Percentiles rank a stretch among this genome's conserved stretches.
Conservation (phyloP, 2,797 vertebrate genomes). For the Sciurus carolinensis region DNA sequence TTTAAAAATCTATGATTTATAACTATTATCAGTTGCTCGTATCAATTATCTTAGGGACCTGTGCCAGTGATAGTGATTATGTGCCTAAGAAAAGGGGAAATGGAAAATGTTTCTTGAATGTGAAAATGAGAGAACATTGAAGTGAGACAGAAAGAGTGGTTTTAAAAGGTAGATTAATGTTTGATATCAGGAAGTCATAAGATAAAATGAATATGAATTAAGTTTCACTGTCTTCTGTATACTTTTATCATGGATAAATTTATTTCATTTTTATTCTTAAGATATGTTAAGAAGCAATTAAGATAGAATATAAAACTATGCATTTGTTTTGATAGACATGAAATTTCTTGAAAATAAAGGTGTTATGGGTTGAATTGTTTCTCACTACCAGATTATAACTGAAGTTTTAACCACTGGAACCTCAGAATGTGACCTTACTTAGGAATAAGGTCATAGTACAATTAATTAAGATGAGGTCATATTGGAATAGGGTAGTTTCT, state of each 20-base stretch:
- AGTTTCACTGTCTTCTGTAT: neutral
- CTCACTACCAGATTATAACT: neutral
- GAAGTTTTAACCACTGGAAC: neutral
- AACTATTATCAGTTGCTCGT: neutral
- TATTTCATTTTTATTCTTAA: neutral
- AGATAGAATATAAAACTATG: neutral
- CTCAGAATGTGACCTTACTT: neutral
- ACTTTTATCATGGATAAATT: neutral
- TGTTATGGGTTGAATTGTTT: neutral
- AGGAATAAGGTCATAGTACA: neutral
- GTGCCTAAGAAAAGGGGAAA: neutral
- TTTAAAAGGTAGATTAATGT: neutral
- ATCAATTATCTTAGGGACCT: neutral
- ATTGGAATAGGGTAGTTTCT: neutral
- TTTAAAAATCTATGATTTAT: neutral
- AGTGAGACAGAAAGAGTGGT: neutral
- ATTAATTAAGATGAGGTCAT: neutral
- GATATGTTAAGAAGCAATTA: slow-evolving; percentile 23
- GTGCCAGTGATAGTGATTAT: neutral
- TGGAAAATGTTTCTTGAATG: neutral
- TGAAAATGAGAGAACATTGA: neutral
- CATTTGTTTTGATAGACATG: neutral
- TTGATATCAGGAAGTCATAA: neutral
- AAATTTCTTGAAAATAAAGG: neutral
- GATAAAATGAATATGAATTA: neutral